Base-by-base conservation (phyloP, 1,140 invertebrate genomes). In the Hesperophylax magnus region DNA sequence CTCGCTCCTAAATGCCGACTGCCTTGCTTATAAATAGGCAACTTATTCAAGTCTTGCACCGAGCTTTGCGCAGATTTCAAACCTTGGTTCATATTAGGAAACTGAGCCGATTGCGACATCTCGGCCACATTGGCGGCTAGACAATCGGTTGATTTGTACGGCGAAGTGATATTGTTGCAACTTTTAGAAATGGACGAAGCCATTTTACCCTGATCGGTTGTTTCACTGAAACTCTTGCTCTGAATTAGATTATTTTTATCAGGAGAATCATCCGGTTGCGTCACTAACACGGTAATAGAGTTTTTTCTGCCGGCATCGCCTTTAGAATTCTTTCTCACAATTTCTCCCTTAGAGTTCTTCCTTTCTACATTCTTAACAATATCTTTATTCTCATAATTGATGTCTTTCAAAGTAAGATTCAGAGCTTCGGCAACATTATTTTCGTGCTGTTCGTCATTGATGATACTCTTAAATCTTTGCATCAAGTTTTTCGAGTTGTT, bases 1-100 rank as follows among this genome's bases (percentile, higher is more conserved):
- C 96, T 92, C 34, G 96, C 95, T 1, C 96, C 96, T 79, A 97
- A 91, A 78, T 93, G 92, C 61, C 95, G 94, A 84, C 95, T 96
- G 27, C 95, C 95, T 88, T 96, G 94, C 85, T 94, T 94, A 86
- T 96, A 95, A 76, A 91, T 87, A 4, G 90, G 90, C 47, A 90
- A 81, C 86, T 91, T 91, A 79, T 91, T 88, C 78, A 89, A 86
- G 81, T 87, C 88, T 85, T 92, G 88, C 71, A 88, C 86, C n/a
- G 89, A 90, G 84, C 85, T 89, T 84, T 87, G 82, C n/a, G 61
- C 54, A 3, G 58, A 69, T 56, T 79, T 81, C 5, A 78, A 18
- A 2, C 69, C 63, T 1, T 69, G 39, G 58, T 82, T 82, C n/a
- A 61, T 22, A 9, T 61, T 20, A 6, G 72, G 54, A 39, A 84